Evolutionary conservation across 2,888 invertebrate species (phyloP).

Genomic region (Eupithecia tripunctaria): DNA sequence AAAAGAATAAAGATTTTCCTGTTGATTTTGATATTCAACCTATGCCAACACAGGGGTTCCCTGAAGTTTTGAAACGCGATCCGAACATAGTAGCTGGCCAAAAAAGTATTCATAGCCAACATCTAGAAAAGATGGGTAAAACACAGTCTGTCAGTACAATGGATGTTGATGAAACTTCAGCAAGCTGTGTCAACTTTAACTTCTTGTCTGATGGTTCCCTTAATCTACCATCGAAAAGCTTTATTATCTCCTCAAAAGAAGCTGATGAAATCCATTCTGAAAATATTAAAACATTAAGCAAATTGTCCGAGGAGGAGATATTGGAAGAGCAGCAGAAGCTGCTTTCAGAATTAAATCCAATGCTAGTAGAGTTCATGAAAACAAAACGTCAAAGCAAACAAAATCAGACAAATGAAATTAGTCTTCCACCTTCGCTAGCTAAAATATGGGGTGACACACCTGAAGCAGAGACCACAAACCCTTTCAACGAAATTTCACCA

Average conservation of each 20-base stretch:
- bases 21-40: conserved; percentile 51
- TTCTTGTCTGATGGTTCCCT: conserved; percentile 14
- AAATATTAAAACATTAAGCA: conserved; percentile 87
- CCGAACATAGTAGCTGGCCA: conserved; percentile 54
- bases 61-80: conserved; percentile 74
- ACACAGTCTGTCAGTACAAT: conserved; percentile 47
- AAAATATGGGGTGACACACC: conserved; percentile 7
- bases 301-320: conserved; percentile 91
- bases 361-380: conserved; percentile 87
- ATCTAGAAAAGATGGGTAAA: conserved; percentile 56
- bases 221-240: conserved; percentile 72
- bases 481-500: neutral
- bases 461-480: conserved; percentile 41
- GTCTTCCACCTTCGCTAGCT: neutral
- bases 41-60: conserved; percentile 79
- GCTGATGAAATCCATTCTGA: conserved; percentile 88
- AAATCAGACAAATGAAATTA: neutral
- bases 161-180: conserved; percentile 60
- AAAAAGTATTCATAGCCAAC: conserved; percentile 81
- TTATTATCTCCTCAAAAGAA: conserved; percentile 76
- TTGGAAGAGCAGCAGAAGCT: conserved; percentile 89
- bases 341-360: conserved; percentile 86
- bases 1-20: conserved; percentile 68
- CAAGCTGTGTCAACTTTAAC: conserved; percentile 6
- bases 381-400: conserved; percentile 55